Percentiles rank a stretch among this genome's conserved stretches.
Conservation (phyloP, 2,113 vertebrate genomes). For the Nycticorax nycticorax region DNA sequence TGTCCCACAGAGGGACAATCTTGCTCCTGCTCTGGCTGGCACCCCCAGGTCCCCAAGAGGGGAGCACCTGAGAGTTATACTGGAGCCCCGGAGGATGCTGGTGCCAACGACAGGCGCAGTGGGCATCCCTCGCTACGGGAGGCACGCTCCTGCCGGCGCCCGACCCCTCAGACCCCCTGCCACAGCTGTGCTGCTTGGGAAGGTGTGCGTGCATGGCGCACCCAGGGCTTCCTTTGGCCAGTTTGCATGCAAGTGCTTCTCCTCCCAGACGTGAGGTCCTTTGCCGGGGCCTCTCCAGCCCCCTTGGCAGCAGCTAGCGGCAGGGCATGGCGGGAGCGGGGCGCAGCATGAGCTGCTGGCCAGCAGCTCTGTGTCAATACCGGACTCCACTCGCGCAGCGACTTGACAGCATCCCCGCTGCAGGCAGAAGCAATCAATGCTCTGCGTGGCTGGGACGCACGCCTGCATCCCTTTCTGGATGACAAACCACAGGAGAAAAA, state of each 20-base stretch:
- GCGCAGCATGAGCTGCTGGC: constrained; percentile 74
- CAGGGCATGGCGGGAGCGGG: constrained; percentile 66
- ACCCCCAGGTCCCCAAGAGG: constrained; percentile 55
- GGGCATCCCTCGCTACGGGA: constrained; percentile 65
- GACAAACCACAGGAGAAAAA: neutral
- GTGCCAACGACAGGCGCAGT: constrained; percentile 79
- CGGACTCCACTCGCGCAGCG: constrained; percentile 84
- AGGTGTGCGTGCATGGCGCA: constrained; percentile 82
- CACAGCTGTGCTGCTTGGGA: constrained; percentile 80
- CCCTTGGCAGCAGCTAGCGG: constrained; percentile 72
- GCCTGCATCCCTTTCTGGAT: constrained; percentile 64
- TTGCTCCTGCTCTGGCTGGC: constrained; percentile 67
- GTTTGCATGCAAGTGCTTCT: constrained; percentile 29
- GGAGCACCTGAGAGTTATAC: constrained; percentile 28
- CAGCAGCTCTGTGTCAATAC: constrained; percentile 83
- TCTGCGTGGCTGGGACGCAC: constrained; percentile 77
- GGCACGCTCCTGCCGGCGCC: constrained; percentile 42
- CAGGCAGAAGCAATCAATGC: constrained; percentile 89
- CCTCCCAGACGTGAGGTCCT: constrained; percentile 34
- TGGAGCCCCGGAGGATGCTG: constrained; percentile 62
- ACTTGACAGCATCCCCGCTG: constrained; percentile 86
- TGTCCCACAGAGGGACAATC: constrained; percentile 74
- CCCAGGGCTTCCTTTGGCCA: constrained; percentile 31
- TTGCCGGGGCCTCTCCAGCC: constrained; percentile 35
- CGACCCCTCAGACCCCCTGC: constrained; percentile 69